phyloP scores from a whole-genome alignment of 2,888 invertebrate genomes.

The Laothoe populi region DNA sequence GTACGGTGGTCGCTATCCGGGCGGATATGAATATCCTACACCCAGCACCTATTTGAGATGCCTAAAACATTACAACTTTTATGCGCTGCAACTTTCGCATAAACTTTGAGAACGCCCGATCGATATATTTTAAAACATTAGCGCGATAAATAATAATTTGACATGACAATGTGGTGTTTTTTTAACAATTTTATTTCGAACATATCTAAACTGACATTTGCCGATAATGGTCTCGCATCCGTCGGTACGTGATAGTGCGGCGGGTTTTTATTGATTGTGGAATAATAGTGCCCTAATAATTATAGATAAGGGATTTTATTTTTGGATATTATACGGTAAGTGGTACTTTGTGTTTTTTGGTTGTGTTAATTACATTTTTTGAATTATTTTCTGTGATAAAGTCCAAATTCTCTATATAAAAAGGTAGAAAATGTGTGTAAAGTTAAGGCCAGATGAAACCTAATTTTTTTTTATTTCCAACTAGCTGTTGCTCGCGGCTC shows the following conservation, averaged over 20 bases:
- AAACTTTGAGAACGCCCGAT: constrained; percentile 24
- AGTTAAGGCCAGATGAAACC: no score
- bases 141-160: constrained; percentile 49
- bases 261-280: constrained; percentile 18
- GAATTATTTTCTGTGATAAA: background rate
- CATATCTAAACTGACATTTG: constrained; percentile 55
- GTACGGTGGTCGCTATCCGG: no score
- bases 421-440: no score
- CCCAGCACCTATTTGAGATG: no score
- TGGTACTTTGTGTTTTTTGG: background rate
- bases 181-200: constrained; percentile 28
- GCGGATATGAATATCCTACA: no score
- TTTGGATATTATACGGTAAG: constrained; percentile 1
- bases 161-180: constrained; percentile 30
- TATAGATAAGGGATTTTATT: constrained; percentile 2
- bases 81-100: background rate
- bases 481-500: no score
- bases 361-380: background rate
- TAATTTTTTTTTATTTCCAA: no score
- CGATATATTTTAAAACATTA: constrained; percentile 33
- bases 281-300: constrained; percentile 22
- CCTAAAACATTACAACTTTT: no score
- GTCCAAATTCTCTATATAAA: no score
- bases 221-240: constrained; percentile 56
- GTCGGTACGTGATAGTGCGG: constrained; percentile 30